Evolutionary conservation across 2,888 invertebrate genomes (phyloP), one percentile per base, ranked within the genome.

Genomic region (Lysandra bellargus): DNA sequence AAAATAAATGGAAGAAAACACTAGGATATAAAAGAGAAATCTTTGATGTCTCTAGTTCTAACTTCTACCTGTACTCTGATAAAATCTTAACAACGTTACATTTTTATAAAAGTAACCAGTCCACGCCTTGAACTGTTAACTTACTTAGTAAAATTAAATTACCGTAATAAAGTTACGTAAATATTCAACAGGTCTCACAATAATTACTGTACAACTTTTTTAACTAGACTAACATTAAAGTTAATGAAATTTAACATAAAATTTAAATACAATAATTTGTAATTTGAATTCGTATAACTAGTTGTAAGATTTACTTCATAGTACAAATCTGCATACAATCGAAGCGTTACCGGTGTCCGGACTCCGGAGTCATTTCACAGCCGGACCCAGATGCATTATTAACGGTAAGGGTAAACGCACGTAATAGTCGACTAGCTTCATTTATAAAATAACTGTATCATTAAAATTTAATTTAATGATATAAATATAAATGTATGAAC

Each of bases 251-350:
- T 74, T 74, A 7, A 53, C 76, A 76, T 76, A 76, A 76, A 49
- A 76, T 76, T 76, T 76, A 76, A 76, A 76, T 76, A 76, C 76
- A 76, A 76, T 76, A 53, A 76, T 76, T 76, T 76, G 57, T 53
- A 33, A 57, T 76, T 17, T 76, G 33, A 76, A 76, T 53, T 76
- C 33, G 53, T 57, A 76, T 76, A 76, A 76, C 76, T 53, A 76
- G 76, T 76, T 57, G 76, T 76, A 33, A 57, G 76, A 57, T 33
- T 57, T 57, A 76, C 53, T 76, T 80, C 78, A 61, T 76, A 23
- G 23, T 57, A 80, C 37, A 79, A 79, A 81, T 88, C 87, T 82
- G 84, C 89, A 89, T 88, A 89, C 88, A 89, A 89, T 88, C 81
- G 84, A 78, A 76, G 76, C 76, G 76, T 76, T 76, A 76, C 76